A percentile compares a stretch with the other conserved stretches of the same genome.
Evolutionary conservation across 2,113 vertebrate species (phyloP).

Genomic region (Pelusios castaneus): DNA sequence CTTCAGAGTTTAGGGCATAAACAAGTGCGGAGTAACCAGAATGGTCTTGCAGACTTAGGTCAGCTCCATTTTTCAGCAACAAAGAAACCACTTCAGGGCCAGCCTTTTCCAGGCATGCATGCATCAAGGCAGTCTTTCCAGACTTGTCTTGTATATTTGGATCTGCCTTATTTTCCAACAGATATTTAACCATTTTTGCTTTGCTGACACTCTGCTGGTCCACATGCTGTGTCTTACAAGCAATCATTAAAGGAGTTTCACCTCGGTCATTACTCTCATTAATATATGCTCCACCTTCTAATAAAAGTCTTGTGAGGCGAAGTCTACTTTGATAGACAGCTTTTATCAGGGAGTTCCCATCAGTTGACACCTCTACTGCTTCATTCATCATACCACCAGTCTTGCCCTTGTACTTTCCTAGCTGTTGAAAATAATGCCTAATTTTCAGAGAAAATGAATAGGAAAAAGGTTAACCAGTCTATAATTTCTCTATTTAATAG

Average conservation of each 20-base stretch:
- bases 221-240: conserved; percentile 84
- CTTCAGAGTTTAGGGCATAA: conserved; percentile 87
- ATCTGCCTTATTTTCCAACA: conserved; percentile 90
- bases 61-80: conserved; percentile 84
- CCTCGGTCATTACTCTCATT: conserved; percentile 93
- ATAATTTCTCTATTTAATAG: fast-evolving
- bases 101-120: conserved; percentile 85
- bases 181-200: conserved; percentile 90
- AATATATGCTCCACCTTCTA: conserved; percentile 92
- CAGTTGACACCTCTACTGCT: conserved; percentile 76
- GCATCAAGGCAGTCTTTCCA: conserved; percentile 92
- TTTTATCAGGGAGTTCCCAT: conserved; percentile 89
- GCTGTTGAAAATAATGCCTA: not conserved
- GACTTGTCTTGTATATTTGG: conserved; percentile 95
- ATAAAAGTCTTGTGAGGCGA: conserved; percentile 87
- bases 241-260: conserved; percentile 92
- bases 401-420: not conserved
- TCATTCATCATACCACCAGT: conserved; percentile 75
- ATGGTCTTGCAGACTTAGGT: conserved; percentile 91
- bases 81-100: conserved; percentile 86
- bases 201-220: conserved; percentile 89
- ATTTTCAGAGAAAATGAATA: not conserved
- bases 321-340: conserved; percentile 89
- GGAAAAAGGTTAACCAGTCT: not conserved
- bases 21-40: conserved; percentile 85